Conservation (phyloP, 1,140 invertebrate genomes). For the Drosophila sulfurigaster region DNA sequence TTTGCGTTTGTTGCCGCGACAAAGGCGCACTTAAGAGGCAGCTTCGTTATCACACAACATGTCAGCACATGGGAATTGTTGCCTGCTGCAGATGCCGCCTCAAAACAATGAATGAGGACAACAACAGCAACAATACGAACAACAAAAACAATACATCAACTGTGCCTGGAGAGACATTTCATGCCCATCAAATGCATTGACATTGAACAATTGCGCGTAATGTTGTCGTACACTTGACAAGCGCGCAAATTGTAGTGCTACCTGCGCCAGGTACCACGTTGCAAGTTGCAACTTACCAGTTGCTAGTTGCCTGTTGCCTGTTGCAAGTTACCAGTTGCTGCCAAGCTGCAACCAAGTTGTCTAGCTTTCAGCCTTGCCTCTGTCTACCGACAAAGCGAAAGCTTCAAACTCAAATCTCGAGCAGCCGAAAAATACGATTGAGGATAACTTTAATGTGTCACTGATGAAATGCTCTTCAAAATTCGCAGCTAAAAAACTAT, state of each 20-base stretch:
- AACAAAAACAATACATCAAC: constrained; percentile 60
- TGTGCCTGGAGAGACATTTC: constrained; percentile 67
- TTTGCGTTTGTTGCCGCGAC: constrained; percentile 36
- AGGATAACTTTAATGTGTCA: not conserved
- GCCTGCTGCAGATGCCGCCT: constrained; percentile 46
- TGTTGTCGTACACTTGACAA: constrained; percentile 83
- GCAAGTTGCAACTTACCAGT: not conserved
- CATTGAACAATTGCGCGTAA: constrained; percentile 84
- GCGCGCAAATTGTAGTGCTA: constrained; percentile 83
- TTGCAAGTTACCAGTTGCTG: constrained; percentile 6
- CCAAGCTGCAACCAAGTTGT: not conserved
- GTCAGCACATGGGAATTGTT: constrained; percentile 80
- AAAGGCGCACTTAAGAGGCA: constrained; percentile 55
- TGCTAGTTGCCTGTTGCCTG: not conserved
- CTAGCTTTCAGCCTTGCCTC: constrained; percentile 16
- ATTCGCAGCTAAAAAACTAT: no score
- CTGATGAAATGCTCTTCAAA: constrained; percentile 15
- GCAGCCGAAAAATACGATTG: constrained; percentile 53
- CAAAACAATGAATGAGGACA: constrained; percentile 73
- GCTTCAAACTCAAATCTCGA: constrained; percentile 60
- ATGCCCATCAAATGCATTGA: constrained; percentile 83
- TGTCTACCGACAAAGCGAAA: constrained; percentile 60
- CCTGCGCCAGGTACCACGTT: constrained; percentile 53
- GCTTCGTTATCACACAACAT: constrained; percentile 81
- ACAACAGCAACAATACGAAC: constrained; percentile 19